Conservation (phyloP, 2,113 vertebrate genomes). For the Rissa tridactyla region DNA sequence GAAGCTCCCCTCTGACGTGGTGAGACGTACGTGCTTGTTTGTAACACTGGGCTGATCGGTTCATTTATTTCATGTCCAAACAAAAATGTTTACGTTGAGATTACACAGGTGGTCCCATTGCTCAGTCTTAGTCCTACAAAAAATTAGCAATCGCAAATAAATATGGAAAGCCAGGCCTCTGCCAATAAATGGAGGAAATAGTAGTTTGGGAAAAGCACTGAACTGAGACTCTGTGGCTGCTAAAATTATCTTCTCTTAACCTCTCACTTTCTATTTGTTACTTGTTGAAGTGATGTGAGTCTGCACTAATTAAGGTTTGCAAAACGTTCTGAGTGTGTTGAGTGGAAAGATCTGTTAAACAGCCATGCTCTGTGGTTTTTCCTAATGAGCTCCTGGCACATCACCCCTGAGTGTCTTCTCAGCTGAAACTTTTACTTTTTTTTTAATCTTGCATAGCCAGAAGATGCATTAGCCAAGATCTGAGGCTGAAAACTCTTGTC, state of each 20-base stretch:
- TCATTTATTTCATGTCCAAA: neutral
- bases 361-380: neutral
- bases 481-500: neutral
- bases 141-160: neutral
- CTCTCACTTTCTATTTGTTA: neutral
- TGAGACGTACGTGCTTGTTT: conserved; percentile 76
- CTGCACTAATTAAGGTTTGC: neutral
- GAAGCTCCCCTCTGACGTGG: conserved; percentile 80
- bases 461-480: neutral
- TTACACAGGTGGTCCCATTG: neutral
- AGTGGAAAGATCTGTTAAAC: neutral
- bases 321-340: neutral
- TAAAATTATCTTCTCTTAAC: neutral
- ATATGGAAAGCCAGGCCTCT: neutral
- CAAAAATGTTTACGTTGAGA: neutral
- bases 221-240: neutral
- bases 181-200: neutral
- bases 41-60: accelerated
- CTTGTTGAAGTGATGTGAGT: neutral
- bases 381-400: neutral
- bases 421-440: neutral
- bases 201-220: neutral
- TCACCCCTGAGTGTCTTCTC: neutral
- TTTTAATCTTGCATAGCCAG: neutral
- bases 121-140: neutral